Percentiles rank a stretch among this genome's conserved stretches.
Conservation (phyloP, 2,113 vertebrate genomes). For the Vulpes vulpes region DNA sequence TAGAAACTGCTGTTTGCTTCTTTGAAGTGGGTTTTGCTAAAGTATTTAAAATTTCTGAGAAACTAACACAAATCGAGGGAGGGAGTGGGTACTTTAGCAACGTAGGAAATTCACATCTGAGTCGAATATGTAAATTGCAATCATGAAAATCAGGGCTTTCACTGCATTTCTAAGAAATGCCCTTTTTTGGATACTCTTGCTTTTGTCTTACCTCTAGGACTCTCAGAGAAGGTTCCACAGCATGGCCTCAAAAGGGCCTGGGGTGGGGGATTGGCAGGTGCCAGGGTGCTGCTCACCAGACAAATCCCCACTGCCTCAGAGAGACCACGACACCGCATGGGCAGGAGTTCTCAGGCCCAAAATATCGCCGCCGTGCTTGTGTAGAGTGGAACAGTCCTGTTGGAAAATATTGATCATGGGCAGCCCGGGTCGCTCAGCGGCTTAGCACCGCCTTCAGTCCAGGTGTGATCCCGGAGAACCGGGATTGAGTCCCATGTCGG, state of each 20-base stretch:
- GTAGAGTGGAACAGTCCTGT: no score
- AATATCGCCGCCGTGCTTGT: accelerated
- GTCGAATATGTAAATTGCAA: neutral
- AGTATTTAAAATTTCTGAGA: conserved; percentile 1
- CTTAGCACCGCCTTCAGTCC: no score
- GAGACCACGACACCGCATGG: neutral
- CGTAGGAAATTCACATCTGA: neutral
- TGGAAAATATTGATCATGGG: neutral
- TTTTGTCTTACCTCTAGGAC: conserved; percentile 12
- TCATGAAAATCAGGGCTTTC: conserved; percentile 64
- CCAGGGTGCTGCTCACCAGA: neutral
- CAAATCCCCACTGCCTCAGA: neutral
- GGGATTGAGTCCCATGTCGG: no score
- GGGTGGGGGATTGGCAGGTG: neutral
- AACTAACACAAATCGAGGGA: neutral
- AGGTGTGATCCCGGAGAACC: no score
- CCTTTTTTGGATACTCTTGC: conserved; percentile 53
- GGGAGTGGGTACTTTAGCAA: neutral
- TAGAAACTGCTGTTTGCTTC: neutral
- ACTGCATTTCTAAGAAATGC: conserved; percentile 58
- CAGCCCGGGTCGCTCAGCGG: no score
- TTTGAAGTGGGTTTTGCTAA: neutral
- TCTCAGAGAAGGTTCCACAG: neutral
- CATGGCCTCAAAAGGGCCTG: neutral
- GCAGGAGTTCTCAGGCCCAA: accelerated